Evolutionary conservation across 2,113 vertebrate genomes (phyloP), one percentile per base, ranked within the genome.

Genomic region (Forbesichthys agassizii): DNA sequence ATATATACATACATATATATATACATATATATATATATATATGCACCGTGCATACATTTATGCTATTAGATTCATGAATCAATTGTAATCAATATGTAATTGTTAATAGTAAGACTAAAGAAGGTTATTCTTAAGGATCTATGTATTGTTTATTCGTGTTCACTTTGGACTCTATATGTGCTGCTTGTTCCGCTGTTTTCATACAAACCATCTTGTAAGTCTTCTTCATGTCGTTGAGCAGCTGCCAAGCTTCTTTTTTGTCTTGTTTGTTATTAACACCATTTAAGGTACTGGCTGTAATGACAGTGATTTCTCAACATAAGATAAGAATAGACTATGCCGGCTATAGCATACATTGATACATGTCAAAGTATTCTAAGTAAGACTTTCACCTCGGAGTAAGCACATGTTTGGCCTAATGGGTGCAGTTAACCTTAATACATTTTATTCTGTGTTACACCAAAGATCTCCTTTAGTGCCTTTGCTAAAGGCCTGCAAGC

Each of bases 201-300:
- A 49, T 13, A 1, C 84, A 57, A 47, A 85, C 73, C 68, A 52
- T 79, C 74, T 75, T 74, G 79, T 91, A 88, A 54, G 86, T 91
- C 14, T 56, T 78, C 75, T 83, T 83, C 72, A 91, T 68, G 12
- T 91, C 89, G 57, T 66, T 81, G 75, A 92, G 81, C 69, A 92
- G 83, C 0, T 9, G 66, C 5, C 78, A 33, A 49, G 83, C 90
- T 33, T 93, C 89, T 56, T 84, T 64, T 18, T 85, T 75, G 52
- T 91, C 86, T 4, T 69, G 68, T 59, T 59, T 74, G 76, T 63
- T 63, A 9, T 63, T 63, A 9, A 66, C 58, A 1, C 55, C 27
- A 0, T 67, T 42, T 3, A 89, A 48, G 64, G 74, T 49, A 7
- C 70, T 67, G n/a, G 57, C 91, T 93, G 82, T 1, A 56, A 54